These are phyloP conservation scores for Acrobeloides nanus DNA, from an alignment of 2,888 invertebrate genomes.

Conservation along the genomic window DNA sequence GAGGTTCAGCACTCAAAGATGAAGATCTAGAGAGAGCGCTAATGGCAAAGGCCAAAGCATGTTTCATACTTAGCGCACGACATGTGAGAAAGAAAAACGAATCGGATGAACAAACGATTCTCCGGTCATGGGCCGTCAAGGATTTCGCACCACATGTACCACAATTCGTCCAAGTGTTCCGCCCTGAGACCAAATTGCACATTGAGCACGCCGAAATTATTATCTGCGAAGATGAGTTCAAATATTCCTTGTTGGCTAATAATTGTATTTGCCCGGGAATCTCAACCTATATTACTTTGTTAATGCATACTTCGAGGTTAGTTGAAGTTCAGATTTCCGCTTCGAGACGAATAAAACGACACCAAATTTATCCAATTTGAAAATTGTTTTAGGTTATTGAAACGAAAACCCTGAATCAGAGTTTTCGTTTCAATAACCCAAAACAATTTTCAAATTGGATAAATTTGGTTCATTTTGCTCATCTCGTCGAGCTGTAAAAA, in stretches of 20 bases:
- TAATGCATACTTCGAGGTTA: constrained; percentile 90
- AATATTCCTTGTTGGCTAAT: constrained; percentile 91
- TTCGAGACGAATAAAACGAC: too few relatives aligned
- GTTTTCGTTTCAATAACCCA: too few relatives aligned
- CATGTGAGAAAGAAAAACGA: too few relatives aligned
- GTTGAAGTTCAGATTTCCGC: constrained; percentile 69
- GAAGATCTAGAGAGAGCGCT: constrained; percentile 85
- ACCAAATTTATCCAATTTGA: too few relatives aligned
- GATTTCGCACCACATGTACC: constrained; percentile 93
- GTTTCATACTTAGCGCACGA: constrained; percentile 90
- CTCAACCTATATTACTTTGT: constrained; percentile 85
- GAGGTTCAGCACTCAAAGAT: constrained; percentile 87
- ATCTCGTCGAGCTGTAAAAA: too few relatives aligned
- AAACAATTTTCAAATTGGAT: not conserved
- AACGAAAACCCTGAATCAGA: too few relatives aligned
- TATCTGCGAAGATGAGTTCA: constrained; percentile 97
- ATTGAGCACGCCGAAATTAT: constrained; percentile 97
- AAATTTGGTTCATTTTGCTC: too few relatives aligned
- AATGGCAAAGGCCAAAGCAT: constrained; percentile 94
- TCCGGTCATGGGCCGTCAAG: constrained; percentile 92
- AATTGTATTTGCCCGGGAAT: constrained; percentile 97
- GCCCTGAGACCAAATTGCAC: constrained; percentile 94
- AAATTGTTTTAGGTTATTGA: too few relatives aligned
- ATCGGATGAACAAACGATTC: constrained; percentile 71
- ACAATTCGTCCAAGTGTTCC: constrained; percentile 94